Percentiles rank a stretch among this genome's conserved stretches.
These are phyloP conservation scores for Hoplodrina ambigua DNA, from an alignment of 2,888 invertebrate genomes.

Conservation along the genomic window DNA sequence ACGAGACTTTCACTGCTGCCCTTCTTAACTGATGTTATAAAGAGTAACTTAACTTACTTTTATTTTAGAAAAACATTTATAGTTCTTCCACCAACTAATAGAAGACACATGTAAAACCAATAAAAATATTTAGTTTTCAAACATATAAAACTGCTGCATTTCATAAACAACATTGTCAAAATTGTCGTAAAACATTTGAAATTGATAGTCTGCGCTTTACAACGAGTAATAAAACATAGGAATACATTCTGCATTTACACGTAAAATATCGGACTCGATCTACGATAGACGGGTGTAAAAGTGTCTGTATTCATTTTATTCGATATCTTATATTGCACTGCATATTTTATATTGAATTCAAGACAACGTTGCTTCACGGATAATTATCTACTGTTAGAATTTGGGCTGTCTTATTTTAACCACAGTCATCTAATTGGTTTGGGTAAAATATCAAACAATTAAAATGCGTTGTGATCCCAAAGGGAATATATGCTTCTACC, in stretches of 20 bases:
- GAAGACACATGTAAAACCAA: background rate
- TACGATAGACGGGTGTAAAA: slow-evolving; percentile 11
- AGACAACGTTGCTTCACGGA: background rate
- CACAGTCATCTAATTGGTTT: too few species aligned
- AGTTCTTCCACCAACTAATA: background rate
- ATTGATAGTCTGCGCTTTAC: slow-evolving; percentile 34
- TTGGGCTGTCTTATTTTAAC: too few species aligned
- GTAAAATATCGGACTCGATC: slow-evolving; percentile 15
- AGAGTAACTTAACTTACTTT: too few species aligned
- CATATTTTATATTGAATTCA: slow-evolving; percentile 14
- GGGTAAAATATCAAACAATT: too few species aligned
- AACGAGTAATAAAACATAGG: slow-evolving; percentile 32
- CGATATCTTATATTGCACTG: background rate
- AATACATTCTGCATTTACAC: slow-evolving; percentile 12
- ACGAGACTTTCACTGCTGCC: too few species aligned
- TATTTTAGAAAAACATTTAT: too few species aligned
- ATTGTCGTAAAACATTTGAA: slow-evolving; percentile 24
- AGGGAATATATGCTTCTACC: too few species aligned
- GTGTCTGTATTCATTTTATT: background rate
- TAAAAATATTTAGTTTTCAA: background rate
- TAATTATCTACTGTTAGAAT: too few species aligned
- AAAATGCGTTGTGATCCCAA: too few species aligned
- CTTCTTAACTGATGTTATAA: too few species aligned
- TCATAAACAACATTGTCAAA: slow-evolving; percentile 23
- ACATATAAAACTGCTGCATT: slow-evolving; percentile 13